Evolutionary conservation across 2,797 vertebrate species (phyloP), one percentile per base, ranked within the genome.

Genomic region (Sebastes trivittatus): DNA sequence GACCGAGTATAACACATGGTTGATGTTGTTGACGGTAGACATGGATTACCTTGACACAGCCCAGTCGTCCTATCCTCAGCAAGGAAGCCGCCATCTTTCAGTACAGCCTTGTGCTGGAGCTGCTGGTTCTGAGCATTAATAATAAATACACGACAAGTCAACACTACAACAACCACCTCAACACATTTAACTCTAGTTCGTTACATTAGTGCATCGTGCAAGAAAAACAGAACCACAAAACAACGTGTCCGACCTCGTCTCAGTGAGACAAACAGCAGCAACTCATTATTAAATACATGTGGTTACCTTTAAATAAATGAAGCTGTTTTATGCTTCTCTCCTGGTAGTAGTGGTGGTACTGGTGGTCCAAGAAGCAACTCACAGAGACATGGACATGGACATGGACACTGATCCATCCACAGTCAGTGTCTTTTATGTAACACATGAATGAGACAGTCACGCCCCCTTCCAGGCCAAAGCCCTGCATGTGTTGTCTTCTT

Each of bases 61-160:
- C 80, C 75, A 91, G 77, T 27, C 94, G 89, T 78, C 95, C 95
- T 20, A 92, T 81, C 76, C 94, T 94, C 36, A 95, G 87, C 71
- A 96, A 75, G 62, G 93, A 86, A 38, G 94, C 83, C 84, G 95
- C 95, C 95, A 96, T 95, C 34, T 89, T 94, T 59, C 69, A 22
- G 18, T 20, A 2, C 60, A 66, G 59, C n/a, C 18, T 23, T 62
- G 62, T 1, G 6, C 52, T 42, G 38, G 13, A 16, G 38, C 6
- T 42, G 14, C 6, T 46, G 16, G 23, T 23, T 23, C 42, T 46
- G 42, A 18, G 16, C 42, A 18, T 46, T 18, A 23, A 75, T 46
- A 23, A 75, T 36, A 25, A 80, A 34, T 5, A 63, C 22, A 80
- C 32, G 1, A 32, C 2, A 2, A 27, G 23, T 25, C 23, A 70